Base-by-base conservation (phyloP, 2,888 invertebrate genomes). In the Parnassius smintheus region DNA sequence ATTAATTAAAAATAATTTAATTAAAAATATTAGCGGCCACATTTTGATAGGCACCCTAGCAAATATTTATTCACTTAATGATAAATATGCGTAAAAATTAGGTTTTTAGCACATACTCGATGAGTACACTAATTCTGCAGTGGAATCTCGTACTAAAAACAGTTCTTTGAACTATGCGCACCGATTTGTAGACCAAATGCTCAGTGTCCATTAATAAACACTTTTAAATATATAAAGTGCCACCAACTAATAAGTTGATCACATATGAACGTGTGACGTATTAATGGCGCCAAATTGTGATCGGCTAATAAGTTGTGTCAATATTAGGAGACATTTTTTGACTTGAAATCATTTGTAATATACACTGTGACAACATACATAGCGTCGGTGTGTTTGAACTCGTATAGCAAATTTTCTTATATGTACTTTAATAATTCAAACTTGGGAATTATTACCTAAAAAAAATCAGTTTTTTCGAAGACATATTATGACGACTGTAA, bases 211-310 rank as follows among this genome's bases (percentile, higher is more conserved):
- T 49, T 45, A 52, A 13, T 52, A 18, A 25, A 51, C 35, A 35
- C 35, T 35, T 54, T 56, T 50, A 42, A 49, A 46, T 57, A 41
- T n/a, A 50, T 57, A 56, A 48, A 44, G 35, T 18, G 13, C 53
- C 10, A 11, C 49, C 8, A 49, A 11, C 59, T 59, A 56, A 64
- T 60, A 3, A 9, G 22, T 48, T 53, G 44, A 55, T 51, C 59
- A 59, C 13, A 56, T 52, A 56, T 42, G 44, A 18, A 56, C n/a
- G 13, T 25, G 18, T 64, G 60, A 60, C 56, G 64, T 60, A 53
- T 25, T 35, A 46, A 46, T 58, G 68, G 64, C 65, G 64, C 48
- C 62, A 61, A 61, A 66, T 64, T 66, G 64, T 62, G 64, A 64
- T 62, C 46, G 58, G 45, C 55, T 58, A 66, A 59, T n/a, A 51